Evolutionary conservation across 1,140 invertebrate genomes (phyloP).

Genomic region (Pectinophora gossypiella): DNA sequence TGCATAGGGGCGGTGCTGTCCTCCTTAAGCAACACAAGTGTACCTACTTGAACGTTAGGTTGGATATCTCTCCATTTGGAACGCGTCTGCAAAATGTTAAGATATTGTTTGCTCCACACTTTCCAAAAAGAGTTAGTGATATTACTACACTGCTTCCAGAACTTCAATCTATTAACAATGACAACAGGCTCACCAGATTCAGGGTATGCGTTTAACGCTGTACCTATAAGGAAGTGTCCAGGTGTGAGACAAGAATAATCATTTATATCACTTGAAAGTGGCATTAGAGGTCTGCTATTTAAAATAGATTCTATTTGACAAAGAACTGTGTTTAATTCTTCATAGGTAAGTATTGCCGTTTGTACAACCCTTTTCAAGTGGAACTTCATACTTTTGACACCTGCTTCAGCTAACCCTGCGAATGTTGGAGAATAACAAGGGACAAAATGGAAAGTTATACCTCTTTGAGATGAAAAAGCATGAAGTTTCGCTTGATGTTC

Average conservation of each 20-base stretch:
- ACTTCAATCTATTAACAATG: background rate
- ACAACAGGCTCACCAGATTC: background rate
- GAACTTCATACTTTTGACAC: background rate
- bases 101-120: background rate
- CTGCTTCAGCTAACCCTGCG: background rate
- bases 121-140: background rate
- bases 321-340: background rate
- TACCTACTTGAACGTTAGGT: too few species aligned
- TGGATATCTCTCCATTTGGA: too few species aligned
- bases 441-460: background rate
- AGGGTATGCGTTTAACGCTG: background rate
- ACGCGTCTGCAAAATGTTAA: background rate
- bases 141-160: background rate
- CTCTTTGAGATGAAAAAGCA: background rate
- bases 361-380: background rate
- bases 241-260: background rate
- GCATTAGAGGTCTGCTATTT: background rate
- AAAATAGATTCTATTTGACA: conserved; percentile 2
- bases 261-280: background rate
- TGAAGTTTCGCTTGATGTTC: background rate
- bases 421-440: conserved; percentile 1
- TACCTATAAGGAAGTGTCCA: background rate
- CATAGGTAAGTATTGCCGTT: background rate
- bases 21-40: too few species aligned
- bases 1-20: too few species aligned